phyloP scores from a whole-genome alignment of 2,888 invertebrate genomes.

The Mimas tiliae region DNA sequence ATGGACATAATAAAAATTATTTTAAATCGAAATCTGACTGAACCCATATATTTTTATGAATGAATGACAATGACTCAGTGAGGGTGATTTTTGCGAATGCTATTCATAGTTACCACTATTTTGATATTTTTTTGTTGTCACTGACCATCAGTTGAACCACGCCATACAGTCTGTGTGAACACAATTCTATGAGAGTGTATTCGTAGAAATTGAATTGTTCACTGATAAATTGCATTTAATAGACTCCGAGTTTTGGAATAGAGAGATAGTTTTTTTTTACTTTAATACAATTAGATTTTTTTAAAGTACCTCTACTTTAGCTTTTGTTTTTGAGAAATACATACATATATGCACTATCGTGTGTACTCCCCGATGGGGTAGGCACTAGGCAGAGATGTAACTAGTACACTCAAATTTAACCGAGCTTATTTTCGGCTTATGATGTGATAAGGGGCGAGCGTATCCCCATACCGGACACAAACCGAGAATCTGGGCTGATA shows the following conservation, averaged over 20 bases:
- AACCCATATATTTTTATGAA: constrained; percentile 31
- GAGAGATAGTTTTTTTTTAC: too few species aligned
- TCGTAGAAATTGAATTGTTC: background rate
- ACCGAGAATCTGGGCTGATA: too few species aligned
- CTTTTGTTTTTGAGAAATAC: too few species aligned
- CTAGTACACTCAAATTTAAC: too few species aligned
- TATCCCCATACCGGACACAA: too few species aligned
- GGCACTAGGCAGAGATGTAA: too few species aligned
- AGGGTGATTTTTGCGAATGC: constrained; percentile 6
- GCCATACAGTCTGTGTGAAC: constrained; percentile 1
- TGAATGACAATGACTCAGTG: constrained; percentile 48
- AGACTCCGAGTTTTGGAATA: background rate
- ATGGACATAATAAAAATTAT: background rate
- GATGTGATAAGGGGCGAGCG: too few species aligned
- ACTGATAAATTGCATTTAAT: constrained; percentile 1
- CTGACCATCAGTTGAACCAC: background rate
- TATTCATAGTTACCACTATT: constrained; percentile 1
- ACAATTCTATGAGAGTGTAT: background rate
- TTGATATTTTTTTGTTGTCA: constrained; percentile 6
- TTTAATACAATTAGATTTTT: too few species aligned
- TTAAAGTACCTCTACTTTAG: too few species aligned
- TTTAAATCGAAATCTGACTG: background rate
- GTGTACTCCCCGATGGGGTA: too few species aligned
- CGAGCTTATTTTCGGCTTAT: too few species aligned
- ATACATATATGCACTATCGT: too few species aligned